phyloP scores from a whole-genome alignment of 2,888 invertebrate species.

The Lampropteryx suffumata region DNA sequence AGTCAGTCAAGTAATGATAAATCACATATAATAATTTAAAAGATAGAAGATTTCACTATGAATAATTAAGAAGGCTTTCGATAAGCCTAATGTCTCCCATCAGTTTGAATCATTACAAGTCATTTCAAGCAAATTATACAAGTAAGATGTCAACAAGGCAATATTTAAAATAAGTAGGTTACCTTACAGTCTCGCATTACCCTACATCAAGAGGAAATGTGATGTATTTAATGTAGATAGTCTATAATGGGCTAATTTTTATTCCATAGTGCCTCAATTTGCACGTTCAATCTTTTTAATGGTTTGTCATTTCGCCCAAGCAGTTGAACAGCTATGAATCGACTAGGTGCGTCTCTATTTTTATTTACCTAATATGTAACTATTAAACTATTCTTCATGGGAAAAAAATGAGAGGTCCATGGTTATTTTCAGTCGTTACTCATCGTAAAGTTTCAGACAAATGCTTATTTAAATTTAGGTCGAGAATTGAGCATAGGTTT shows the following conservation, averaged over 20 bases:
- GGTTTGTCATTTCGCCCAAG: neutral
- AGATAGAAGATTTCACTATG: neutral
- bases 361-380: too few species aligned
- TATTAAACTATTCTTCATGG: too few species aligned
- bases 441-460: too few species aligned
- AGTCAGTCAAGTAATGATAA: neutral
- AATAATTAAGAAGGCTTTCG: neutral
- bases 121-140: conserved; percentile 10
- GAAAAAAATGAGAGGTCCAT: too few species aligned
- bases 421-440: too few species aligned
- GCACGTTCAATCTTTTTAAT: neutral
- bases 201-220: conserved; percentile 29
- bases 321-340: neutral
- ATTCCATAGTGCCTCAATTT: neutral
- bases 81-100: conserved; percentile 2
- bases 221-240: conserved; percentile 26
- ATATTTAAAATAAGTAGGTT: conserved; percentile 22
- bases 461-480: too few species aligned
- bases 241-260: conserved; percentile 15
- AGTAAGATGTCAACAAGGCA: conserved; percentile 24
- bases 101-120: conserved; percentile 13
- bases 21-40: neutral
- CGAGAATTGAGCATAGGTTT: too few species aligned
- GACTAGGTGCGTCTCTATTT: too few species aligned
- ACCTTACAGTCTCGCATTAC: conserved; percentile 20